phyloP scores from a whole-genome alignment of 1,140 invertebrate species.

The Caenorhabditis inopinata region DNA sequence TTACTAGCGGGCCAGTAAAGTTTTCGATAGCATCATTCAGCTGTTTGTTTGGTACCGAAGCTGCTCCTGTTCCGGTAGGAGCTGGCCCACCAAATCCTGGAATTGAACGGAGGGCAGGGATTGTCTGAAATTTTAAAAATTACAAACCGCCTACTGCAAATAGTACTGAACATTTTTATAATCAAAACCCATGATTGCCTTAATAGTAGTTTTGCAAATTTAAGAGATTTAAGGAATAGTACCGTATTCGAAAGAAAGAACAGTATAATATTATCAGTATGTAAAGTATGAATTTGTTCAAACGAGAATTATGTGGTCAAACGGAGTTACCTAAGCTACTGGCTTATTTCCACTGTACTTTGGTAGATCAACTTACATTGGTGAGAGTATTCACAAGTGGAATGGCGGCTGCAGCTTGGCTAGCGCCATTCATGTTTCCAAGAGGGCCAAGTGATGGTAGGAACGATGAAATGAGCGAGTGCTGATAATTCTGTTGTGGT shows the following conservation, averaged over 20 bases:
- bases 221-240: no score
- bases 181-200: no score
- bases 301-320: no score
- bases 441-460: constrained; percentile 43
- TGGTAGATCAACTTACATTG: no score
- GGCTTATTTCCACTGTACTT: no score
- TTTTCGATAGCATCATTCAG: constrained; percentile 41
- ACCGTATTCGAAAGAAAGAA: no score
- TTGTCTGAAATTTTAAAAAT: constrained; percentile 33
- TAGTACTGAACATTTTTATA: no score
- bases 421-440: neutral
- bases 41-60: neutral
- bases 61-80: constrained; percentile 12
- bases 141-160: no score
- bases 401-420: neutral
- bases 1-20: constrained; percentile 57
- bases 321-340: no score
- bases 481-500: neutral
- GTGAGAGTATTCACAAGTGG: constrained; percentile 43
- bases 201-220: neutral
- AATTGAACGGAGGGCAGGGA: constrained; percentile 47
- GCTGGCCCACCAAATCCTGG: constrained; percentile 37
- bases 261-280: no score
- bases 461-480: constrained; percentile 24
- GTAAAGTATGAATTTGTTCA: no score